These are phyloP conservation scores for Clanis bilineata DNA, from an alignment of 2,888 invertebrate genomes.

Conservation along the genomic window DNA sequence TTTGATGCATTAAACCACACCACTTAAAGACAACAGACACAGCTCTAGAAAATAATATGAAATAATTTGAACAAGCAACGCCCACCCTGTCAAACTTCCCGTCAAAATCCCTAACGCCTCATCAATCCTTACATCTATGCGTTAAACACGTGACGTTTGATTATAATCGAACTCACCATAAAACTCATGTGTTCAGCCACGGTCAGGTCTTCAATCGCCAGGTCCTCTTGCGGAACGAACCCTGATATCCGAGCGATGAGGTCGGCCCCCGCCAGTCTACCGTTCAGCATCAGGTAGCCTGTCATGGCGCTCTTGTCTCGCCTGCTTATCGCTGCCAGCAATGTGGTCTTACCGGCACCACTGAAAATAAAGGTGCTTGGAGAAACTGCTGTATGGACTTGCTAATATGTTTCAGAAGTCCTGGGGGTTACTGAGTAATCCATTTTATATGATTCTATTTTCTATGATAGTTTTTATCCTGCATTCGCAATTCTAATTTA, in stretches of 20 bases:
- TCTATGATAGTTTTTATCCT: no score
- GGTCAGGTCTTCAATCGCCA: constrained; percentile 89
- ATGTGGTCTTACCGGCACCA: constrained; percentile 89
- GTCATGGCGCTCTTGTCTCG: constrained; percentile 85
- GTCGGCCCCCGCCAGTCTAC: constrained; percentile 82
- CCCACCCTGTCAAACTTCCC: no score
- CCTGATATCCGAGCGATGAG: constrained; percentile 89
- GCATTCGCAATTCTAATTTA: no score
- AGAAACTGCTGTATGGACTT: neutral
- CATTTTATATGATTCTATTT: no score
- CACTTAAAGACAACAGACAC: no score
- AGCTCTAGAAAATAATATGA: no score
- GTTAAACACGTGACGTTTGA: no score
- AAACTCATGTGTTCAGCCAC: constrained; percentile 92
- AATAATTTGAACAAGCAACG: no score
- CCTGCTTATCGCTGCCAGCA: constrained; percentile 88
- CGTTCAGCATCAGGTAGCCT: constrained; percentile 88
- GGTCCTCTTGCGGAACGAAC: constrained; percentile 93
- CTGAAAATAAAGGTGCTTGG: constrained; percentile 54
- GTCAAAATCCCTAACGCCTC: no score
- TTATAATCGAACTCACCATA: constrained; percentile 84
- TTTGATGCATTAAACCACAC: no score
- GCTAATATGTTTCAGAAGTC: neutral
- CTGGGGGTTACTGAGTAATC: no score
- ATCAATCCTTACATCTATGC: no score